Percentiles rank a stretch among this genome's conserved stretches.
Conservation (phyloP, 2,888 invertebrate species). For the Chrysotoxum bicinctum region DNA sequence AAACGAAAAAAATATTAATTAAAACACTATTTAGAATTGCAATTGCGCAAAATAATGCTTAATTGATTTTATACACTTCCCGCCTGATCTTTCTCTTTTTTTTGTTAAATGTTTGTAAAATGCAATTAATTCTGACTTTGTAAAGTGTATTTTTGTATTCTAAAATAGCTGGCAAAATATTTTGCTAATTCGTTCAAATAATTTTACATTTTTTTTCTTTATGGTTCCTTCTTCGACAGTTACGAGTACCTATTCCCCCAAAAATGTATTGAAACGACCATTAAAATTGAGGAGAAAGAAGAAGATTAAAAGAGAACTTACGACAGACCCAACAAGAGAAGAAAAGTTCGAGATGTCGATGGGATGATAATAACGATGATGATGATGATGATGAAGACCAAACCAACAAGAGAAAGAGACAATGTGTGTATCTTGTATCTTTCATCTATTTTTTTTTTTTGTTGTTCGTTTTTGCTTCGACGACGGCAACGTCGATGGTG, state of each 20-base stretch:
- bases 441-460: conserved; percentile 52
- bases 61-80: conserved; percentile 38
- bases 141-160: neutral
- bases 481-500: conserved; percentile 8
- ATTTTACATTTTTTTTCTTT: conserved; percentile 37
- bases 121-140: conserved; percentile 36
- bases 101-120: neutral
- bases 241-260: conserved; percentile 27
- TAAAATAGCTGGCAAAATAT: neutral
- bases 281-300: conserved; percentile 30
- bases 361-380: conserved; percentile 27
- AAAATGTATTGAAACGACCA: conserved; percentile 50
- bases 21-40: conserved; percentile 50
- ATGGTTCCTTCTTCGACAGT: conserved; percentile 13
- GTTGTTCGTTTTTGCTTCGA: neutral
- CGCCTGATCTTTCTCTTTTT: neutral
- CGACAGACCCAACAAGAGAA: conserved; percentile 45
- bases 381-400: conserved; percentile 31
- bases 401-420: conserved; percentile 39
- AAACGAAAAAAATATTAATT: conserved; percentile 1
- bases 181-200: conserved; percentile 10
- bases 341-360: conserved; percentile 27
- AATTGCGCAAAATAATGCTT: conserved; percentile 67
- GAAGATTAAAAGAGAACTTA: conserved; percentile 11
- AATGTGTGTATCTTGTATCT: conserved; percentile 59